Conservation (phyloP, 1,140 invertebrate genomes). For the Pectinophora gossypiella region DNA sequence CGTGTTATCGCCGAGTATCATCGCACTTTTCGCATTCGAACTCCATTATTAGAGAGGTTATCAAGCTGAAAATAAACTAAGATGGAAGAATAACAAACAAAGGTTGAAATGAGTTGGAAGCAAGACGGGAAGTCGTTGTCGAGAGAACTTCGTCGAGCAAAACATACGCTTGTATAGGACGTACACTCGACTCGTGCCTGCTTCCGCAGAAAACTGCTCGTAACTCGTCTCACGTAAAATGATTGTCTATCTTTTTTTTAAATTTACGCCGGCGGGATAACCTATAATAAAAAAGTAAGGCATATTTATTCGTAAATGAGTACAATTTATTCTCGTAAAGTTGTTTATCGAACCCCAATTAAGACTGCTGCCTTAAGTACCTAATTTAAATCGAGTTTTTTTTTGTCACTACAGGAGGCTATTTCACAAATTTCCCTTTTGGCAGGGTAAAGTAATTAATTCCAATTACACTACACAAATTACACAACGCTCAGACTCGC, state of each 20-base stretch:
- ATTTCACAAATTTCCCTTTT: too few species aligned
- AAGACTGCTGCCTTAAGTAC: not conserved
- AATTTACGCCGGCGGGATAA: not conserved
- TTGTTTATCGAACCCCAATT: slow-evolving; percentile 1
- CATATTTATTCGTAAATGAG: too few species aligned
- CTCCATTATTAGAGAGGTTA: too few species aligned
- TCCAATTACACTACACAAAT: too few species aligned
- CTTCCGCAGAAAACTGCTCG: not conserved
- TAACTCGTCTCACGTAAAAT: not conserved
- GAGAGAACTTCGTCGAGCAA: not conserved
- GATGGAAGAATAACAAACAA: slow-evolving; percentile 1
- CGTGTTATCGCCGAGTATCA: too few species aligned
- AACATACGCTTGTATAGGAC: not conserved
- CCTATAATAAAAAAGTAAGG: too few species aligned
- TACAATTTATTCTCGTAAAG: not conserved
- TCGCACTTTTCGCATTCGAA: too few species aligned
- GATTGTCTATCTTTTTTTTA: not conserved
- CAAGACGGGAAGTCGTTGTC: not conserved
- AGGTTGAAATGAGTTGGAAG: not conserved
- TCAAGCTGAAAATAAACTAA: too few species aligned
- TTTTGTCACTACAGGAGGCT: too few species aligned
- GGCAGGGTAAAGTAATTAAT: too few species aligned
- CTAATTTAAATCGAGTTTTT: not conserved
- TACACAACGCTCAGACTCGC: too few species aligned
- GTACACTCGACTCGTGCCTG: not conserved